Conservation (phyloP, 2,797 vertebrate species). For the Cetoscarus ocellatus region DNA sequence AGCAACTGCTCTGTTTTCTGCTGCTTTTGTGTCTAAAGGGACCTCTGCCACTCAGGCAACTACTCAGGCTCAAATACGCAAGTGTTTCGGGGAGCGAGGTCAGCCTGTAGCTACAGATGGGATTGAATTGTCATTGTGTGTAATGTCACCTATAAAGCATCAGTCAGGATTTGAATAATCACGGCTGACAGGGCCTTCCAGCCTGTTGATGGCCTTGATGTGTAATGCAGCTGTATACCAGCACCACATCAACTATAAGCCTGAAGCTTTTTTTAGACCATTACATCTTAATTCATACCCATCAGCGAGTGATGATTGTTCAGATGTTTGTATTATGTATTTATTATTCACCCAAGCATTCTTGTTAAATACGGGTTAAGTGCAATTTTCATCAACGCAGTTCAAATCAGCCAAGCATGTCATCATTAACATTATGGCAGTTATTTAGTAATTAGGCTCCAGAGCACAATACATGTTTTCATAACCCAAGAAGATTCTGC, state of each 20-base stretch:
- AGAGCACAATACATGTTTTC: conserved; percentile 23
- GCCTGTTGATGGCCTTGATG: conserved; percentile 68
- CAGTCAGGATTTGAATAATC: conserved; percentile 83
- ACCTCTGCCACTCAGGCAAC: conserved; percentile 66
- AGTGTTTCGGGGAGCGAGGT: conserved; percentile 60
- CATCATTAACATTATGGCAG: conserved; percentile 36
- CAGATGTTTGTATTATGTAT: conserved; percentile 23
- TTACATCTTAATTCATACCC: conserved; percentile 45
- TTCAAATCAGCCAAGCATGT: conserved; percentile 27
- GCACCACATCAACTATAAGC: conserved; percentile 14
- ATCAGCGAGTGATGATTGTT: conserved; percentile 35
- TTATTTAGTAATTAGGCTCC: conserved; percentile 38
- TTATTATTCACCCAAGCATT: conserved; percentile 35
- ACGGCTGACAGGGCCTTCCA: conserved; percentile 72
- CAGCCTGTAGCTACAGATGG: conserved; percentile 70
- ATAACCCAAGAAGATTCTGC: background rate
- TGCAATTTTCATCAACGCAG: conserved; percentile 32
- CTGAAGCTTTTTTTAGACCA: conserved; percentile 43
- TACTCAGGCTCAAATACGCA: conserved; percentile 67
- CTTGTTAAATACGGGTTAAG: conserved; percentile 47
- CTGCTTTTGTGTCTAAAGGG: conserved; percentile 64
- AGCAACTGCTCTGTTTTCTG: conserved; percentile 71
- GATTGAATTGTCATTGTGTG: conserved; percentile 82
- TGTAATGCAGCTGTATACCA: conserved; percentile 42
- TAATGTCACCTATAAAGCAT: conserved; percentile 80